phyloP scores from a whole-genome alignment of 2,797 vertebrate species.

The Podargus strigoides region DNA sequence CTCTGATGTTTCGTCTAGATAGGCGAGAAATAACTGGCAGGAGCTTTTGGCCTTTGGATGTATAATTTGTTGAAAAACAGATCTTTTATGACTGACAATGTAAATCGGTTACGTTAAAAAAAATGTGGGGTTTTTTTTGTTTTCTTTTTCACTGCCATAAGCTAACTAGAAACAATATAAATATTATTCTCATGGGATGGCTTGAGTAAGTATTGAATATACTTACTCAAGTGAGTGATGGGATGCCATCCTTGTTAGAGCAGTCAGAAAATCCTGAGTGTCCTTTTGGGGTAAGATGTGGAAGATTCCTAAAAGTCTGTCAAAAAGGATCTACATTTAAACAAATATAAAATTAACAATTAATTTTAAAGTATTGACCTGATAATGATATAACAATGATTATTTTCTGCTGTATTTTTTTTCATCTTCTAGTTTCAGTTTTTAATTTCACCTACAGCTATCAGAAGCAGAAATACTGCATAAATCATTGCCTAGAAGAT shows the following conservation, averaged over 20 bases:
- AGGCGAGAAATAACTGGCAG: background rate
- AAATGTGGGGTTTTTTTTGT: too few relatives aligned
- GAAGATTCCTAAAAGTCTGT: background rate
- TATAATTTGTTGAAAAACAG: background rate
- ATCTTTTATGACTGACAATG: background rate
- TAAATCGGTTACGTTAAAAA: background rate
- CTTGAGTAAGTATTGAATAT: background rate
- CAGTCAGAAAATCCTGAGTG: background rate
- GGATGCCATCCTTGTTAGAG: background rate
- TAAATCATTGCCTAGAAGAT: background rate
- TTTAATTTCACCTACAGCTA: background rate
- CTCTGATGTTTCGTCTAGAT: background rate
- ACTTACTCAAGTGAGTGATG: background rate
- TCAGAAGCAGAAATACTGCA: background rate
- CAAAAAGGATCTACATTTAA: background rate
- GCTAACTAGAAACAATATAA: background rate
- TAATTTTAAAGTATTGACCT: background rate
- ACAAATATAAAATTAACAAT: too few relatives aligned
- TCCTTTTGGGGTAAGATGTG: background rate
- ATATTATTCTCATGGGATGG: background rate
- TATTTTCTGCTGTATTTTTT: background rate
- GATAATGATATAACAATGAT: background rate
- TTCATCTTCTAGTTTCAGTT: background rate
- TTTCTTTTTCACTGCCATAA: background rate
- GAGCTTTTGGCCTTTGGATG: background rate